Conservation (phyloP, 2,888 invertebrate species). For the Danaus chrysippus region DNA sequence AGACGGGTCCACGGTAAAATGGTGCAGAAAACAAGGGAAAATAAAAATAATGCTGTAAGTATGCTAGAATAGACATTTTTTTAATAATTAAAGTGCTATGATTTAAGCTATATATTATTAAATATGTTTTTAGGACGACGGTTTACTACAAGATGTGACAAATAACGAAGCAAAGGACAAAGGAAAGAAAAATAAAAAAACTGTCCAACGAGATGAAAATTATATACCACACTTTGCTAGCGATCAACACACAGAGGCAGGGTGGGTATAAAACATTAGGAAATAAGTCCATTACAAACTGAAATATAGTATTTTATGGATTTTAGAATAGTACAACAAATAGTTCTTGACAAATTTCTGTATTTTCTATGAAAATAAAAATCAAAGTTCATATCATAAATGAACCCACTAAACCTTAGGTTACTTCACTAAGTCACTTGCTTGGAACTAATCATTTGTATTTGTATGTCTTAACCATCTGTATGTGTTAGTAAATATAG, state of each 20-base stretch:
- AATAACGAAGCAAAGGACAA: conserved; percentile 20
- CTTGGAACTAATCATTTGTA: no score
- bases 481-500: no score
- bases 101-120: no score
- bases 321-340: no score
- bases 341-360: no score
- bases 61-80: not conserved
- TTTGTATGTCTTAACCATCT: no score
- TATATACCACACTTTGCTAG: conserved; percentile 92
- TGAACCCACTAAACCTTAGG: no score
- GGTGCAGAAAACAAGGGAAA: conserved; percentile 71
- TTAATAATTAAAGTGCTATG: no score
- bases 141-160: conserved; percentile 25
- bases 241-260: conserved; percentile 91
- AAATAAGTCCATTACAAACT: not conserved
- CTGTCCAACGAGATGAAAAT: conserved; percentile 85
- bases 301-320: not conserved
- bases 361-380: no score
- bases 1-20: conserved; percentile 82
- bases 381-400: no score
- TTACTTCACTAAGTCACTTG: no score
- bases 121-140: conserved; percentile 23
- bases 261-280: conserved; percentile 67
- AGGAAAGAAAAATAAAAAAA: conserved; percentile 68
- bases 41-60: conserved; percentile 25